Base-by-base conservation (phyloP, 2,113 vertebrate genomes). In the Rhabdomys dilectus region DNA sequence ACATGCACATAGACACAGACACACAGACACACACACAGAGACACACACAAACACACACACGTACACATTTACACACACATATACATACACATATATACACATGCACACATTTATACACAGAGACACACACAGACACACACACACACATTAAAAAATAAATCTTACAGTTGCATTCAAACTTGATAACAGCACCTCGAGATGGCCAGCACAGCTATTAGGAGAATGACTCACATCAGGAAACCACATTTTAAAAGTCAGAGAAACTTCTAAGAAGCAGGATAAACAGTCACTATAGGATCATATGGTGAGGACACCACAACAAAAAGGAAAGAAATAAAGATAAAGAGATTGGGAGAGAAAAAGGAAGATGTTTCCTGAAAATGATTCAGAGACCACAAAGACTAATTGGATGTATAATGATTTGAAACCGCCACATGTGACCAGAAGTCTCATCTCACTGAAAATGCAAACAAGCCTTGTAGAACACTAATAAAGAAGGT, bases 301-400 rank as follows among this genome's bases (percentile, higher is more conserved):
- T 80, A 78, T 29, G 70, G 75, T 77, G 39, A 51, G 39, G 77
- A 82, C 16, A 70, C 21, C 56, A n/a, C 6, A 26, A 39, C 19
- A 22, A 1, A 48, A 36, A n/a, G 3, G 31, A 36, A 56, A 60
- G n/a, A 48, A 24, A 36, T 26, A 80, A 7, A 51, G 56, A 36
- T 26, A 80, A 7, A 51, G 56, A 64, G 17, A 53, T 17, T 26
- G 2, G 64, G 7, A 64, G 16, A 81, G 7, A 91, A 26, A 48
- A 77, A 68, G 62, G 62, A 84, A 93, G 78, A 24, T 39, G 86
- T 76, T 86, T 91, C 60, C 84, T 95, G 26, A 42, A 94, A 92
- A 45, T 81, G 86, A 34, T 96, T 64, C 19, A 29, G 45, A 91
- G 24, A 88, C 80, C 12, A 42, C 81, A n/a, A 91, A 93, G 51